Conservation (phyloP, 2,113 vertebrate species). For the Cnemophilus loriae region DNA sequence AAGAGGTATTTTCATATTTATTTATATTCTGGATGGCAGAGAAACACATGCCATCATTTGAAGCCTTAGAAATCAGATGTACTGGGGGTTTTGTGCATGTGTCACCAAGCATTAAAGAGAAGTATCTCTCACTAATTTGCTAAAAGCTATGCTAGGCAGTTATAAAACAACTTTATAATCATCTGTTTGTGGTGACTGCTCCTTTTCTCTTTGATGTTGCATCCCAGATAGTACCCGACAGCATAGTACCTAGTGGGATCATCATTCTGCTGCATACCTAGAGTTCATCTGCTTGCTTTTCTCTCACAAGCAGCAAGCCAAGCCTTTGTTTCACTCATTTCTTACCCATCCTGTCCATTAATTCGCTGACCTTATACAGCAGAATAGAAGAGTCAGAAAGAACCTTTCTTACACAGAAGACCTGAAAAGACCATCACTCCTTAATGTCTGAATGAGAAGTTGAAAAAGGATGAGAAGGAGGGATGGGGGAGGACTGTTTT, state of each 20-base stretch:
- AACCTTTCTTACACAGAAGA: neutral
- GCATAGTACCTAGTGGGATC: neutral
- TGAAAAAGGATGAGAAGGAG: neutral
- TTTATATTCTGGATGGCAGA: slow-evolving; percentile 24
- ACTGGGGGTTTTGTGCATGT: neutral
- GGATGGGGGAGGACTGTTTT: neutral
- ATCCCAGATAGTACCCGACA: neutral
- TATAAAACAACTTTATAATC: neutral
- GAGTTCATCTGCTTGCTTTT: neutral
- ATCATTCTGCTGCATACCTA: neutral
- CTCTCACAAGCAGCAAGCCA: neutral
- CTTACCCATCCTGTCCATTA: neutral
- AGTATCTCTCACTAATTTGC: neutral
- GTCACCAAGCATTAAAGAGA: slow-evolving; percentile 17
- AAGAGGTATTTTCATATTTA: slow-evolving; percentile 44
- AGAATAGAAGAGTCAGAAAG: neutral
- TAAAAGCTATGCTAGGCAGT: neutral
- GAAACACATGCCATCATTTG: neutral
- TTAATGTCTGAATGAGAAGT: neutral
- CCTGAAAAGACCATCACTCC: neutral
- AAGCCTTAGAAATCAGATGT: slow-evolving; percentile 7
- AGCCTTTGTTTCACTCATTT: neutral
- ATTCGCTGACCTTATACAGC: neutral
- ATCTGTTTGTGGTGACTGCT: neutral
- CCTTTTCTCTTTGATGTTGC: slow-evolving; percentile 2